phyloP scores from a whole-genome alignment of 2,888 invertebrate species.

The Xestia rhomboidea region DNA sequence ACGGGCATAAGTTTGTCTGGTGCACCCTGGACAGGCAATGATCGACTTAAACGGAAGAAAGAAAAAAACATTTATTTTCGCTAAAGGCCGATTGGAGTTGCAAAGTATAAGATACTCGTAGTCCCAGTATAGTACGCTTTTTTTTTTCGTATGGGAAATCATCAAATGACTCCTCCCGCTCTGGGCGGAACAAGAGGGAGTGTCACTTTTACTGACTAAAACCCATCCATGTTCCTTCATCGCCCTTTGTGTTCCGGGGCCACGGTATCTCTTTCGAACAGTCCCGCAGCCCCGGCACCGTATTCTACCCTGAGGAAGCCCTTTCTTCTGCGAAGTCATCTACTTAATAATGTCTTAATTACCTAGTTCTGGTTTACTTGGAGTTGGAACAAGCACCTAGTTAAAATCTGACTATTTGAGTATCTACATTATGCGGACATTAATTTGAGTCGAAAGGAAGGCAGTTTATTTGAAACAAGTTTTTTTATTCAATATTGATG shows the following conservation, averaged over 20 bases:
- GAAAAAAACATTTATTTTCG: neutral
- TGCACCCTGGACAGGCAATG: neutral
- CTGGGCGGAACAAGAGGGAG: too few relatives aligned
- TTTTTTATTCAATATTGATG: neutral
- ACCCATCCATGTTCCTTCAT: too few relatives aligned
- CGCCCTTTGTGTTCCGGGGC: too few relatives aligned
- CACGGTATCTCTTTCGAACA: too few relatives aligned
- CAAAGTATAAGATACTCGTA: neutral
- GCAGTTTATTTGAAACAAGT: neutral
- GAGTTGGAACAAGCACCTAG: neutral
- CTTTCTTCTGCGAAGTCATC: neutral
- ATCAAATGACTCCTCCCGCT: too few relatives aligned
- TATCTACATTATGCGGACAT: neutral
- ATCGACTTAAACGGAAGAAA: neutral
- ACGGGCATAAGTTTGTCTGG: neutral
- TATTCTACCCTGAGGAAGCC: neutral
- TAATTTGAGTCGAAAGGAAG: neutral
- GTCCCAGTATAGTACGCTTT: too few relatives aligned
- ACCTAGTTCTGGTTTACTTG: neutral
- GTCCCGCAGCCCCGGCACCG: too few relatives aligned
- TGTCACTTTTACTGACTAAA: too few relatives aligned
- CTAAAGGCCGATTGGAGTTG: neutral
- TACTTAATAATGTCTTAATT: neutral
- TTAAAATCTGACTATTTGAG: neutral
- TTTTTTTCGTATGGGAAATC: too few relatives aligned